These are phyloP conservation scores for Sebastes trivittatus DNA, from an alignment of 2,797 vertebrate genomes.

Conservation along the genomic window DNA sequence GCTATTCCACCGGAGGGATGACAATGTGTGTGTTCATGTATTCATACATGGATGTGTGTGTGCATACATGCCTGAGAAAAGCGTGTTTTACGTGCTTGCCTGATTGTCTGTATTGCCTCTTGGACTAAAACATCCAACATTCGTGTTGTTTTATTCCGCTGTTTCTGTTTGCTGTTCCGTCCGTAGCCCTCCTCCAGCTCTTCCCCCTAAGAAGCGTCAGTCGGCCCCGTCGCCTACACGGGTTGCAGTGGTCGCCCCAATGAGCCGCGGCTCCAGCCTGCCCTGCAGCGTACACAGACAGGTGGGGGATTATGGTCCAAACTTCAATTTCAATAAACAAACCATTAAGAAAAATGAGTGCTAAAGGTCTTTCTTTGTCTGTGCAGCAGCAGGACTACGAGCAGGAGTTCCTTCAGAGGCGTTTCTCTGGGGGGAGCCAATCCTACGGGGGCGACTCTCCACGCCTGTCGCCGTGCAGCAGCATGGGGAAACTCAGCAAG, in stretches of 20 bases:
- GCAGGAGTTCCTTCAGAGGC: constrained; percentile 91
- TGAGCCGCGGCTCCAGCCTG: constrained; percentile 95
- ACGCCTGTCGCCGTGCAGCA: constrained; percentile 93
- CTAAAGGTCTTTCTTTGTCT: constrained; percentile 6
- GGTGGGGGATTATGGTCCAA: constrained; percentile 72
- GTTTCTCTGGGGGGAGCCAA: constrained; percentile 95
- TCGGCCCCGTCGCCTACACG: constrained; percentile 95
- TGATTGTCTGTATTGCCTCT: background rate
- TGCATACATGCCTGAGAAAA: constrained; percentile 49
- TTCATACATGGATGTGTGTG: constrained; percentile 56
- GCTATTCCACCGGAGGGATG: constrained; percentile 35
- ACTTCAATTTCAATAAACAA: background rate
- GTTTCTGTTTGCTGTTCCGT: constrained; percentile 12
- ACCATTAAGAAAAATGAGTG: background rate
- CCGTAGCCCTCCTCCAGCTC: constrained; percentile 88
- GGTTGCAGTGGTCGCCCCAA: constrained; percentile 95
- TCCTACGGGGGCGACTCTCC: constrained; percentile 95
- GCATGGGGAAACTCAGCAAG: constrained; percentile 97
- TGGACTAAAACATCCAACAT: background rate
- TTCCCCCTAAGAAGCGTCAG: constrained; percentile 97
- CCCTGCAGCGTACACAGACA: constrained; percentile 92
- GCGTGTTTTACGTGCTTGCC: constrained; percentile 37
- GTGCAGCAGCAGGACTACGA: constrained; percentile 89
- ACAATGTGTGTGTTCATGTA: constrained; percentile 60
- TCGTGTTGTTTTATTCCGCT: background rate